These are phyloP conservation scores for Taeniopygia guttata DNA, from an alignment of 2,797 vertebrate genomes.

Conservation along the genomic window DNA sequence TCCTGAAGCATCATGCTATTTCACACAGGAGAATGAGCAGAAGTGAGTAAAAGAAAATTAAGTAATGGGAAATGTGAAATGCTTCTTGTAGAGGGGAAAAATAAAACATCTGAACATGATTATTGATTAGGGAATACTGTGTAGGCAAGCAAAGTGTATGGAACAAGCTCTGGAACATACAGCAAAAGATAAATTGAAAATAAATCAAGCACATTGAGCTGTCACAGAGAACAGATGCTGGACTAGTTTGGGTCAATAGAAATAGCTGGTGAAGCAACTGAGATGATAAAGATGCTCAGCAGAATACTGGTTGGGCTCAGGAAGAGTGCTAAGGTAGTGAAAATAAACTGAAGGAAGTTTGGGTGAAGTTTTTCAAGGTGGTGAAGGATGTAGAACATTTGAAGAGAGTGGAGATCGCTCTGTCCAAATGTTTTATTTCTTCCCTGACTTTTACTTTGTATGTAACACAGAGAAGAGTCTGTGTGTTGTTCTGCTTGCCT, in stretches of 20 bases:
- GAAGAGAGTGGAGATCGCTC: background rate
- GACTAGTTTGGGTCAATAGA: background rate
- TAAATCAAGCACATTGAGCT: background rate
- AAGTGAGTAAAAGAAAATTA: background rate
- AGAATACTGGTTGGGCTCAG: background rate
- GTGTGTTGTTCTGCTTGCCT: background rate
- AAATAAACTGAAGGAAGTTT: background rate
- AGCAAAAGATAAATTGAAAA: background rate
- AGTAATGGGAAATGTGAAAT: background rate
- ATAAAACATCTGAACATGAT: background rate
- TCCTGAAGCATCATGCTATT: background rate
- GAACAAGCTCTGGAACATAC: background rate
- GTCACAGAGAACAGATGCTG: background rate
- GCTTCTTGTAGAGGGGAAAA: background rate
- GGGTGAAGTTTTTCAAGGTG: background rate
- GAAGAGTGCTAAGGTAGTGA: background rate
- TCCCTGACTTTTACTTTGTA: background rate
- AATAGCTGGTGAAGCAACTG: background rate
- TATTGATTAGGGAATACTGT: background rate
- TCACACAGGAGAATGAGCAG: background rate
- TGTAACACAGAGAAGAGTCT: background rate
- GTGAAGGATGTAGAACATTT: background rate
- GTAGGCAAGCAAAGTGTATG: background rate
- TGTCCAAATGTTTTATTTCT: background rate
- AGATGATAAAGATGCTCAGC: background rate